Evolutionary conservation across 2,797 vertebrate genomes (phyloP).

Genomic region (Carapus acus): DNA sequence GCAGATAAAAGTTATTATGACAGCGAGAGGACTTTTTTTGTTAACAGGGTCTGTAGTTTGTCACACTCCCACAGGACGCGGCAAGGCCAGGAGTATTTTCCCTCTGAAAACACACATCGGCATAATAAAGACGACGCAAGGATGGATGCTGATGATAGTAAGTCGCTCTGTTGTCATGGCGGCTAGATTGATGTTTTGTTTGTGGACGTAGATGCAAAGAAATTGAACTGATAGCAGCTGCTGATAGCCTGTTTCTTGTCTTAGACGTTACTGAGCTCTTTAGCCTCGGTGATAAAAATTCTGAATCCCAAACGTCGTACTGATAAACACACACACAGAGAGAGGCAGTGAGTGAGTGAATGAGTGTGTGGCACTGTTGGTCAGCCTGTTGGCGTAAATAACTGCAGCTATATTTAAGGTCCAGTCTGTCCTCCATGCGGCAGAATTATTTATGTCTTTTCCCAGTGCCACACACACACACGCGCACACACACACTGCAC

Average conservation of each 20-base stretch:
- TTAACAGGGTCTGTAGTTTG: constrained; percentile 3
- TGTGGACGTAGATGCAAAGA: background rate
- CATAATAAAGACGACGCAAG: background rate
- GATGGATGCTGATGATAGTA: constrained; percentile 49
- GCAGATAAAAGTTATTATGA: constrained; percentile 6
- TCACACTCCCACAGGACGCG: constrained; percentile 26
- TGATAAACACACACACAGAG: too few relatives aligned
- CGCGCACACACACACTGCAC: too few relatives aligned
- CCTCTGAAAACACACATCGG: constrained; percentile 4
- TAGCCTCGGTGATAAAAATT: too few relatives aligned
- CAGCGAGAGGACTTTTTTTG: constrained; percentile 15
- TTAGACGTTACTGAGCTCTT: too few relatives aligned
- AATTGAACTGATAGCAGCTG: background rate
- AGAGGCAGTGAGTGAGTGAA: too few relatives aligned
- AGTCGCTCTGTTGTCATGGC: constrained; percentile 29
- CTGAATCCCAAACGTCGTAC: too few relatives aligned
- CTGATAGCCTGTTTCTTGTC: too few relatives aligned
- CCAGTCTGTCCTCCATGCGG: constrained; percentile 48
- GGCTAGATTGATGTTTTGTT: background rate
- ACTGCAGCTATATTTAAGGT: constrained; percentile 66
- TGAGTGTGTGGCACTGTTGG: too few relatives aligned
- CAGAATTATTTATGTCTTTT: constrained; percentile 66
- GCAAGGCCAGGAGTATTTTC: background rate
- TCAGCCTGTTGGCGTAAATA: constrained; percentile 61
- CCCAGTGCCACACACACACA: constrained; percentile 19